These are phyloP conservation scores for Aythya baeri DNA, from an alignment of 2,113 vertebrate genomes.

Conservation along the genomic window DNA sequence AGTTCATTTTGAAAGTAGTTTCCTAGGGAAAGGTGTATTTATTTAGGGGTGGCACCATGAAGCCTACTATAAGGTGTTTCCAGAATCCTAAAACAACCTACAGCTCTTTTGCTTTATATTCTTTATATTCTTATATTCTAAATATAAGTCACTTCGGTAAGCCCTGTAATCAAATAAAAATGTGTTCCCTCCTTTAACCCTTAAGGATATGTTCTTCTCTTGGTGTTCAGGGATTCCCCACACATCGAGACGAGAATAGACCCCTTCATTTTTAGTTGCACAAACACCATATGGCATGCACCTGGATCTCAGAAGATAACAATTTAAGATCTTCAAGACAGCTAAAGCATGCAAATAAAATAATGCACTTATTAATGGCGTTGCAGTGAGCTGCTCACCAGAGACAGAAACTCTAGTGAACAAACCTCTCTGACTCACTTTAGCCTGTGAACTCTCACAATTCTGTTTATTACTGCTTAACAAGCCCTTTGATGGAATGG, in stretches of 20 bases:
- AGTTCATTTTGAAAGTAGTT: neutral
- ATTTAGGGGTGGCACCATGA: neutral
- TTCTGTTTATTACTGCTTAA: slow-evolving; percentile 41
- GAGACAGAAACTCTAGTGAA: slow-evolving; percentile 66
- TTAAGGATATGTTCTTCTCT: slow-evolving; percentile 78
- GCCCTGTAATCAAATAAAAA: slow-evolving; percentile 75
- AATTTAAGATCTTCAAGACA: slow-evolving; percentile 73
- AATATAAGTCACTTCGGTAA: slow-evolving; percentile 62
- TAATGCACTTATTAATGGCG: slow-evolving; percentile 65
- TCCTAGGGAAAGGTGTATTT: neutral
- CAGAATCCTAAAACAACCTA: slow-evolving; percentile 3
- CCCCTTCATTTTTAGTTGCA: slow-evolving; percentile 76
- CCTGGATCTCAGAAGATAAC: slow-evolving; percentile 72
- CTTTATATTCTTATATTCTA: slow-evolving; percentile 25
- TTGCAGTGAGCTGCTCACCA: slow-evolving; percentile 67
- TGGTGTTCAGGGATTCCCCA: slow-evolving; percentile 77
- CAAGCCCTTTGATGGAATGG: slow-evolving; percentile 42
- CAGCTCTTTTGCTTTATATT: slow-evolving; percentile 43
- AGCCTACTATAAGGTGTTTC: neutral
- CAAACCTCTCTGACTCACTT: slow-evolving; percentile 61
- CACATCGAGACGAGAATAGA: slow-evolving; percentile 74
- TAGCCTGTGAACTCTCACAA: slow-evolving; percentile 57
- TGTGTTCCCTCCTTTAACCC: slow-evolving; percentile 76
- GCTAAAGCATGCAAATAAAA: slow-evolving; percentile 71
- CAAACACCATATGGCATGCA: slow-evolving; percentile 72